phyloP scores from a whole-genome alignment of 2,113 vertebrate genomes.

The Mustelus asterias region DNA sequence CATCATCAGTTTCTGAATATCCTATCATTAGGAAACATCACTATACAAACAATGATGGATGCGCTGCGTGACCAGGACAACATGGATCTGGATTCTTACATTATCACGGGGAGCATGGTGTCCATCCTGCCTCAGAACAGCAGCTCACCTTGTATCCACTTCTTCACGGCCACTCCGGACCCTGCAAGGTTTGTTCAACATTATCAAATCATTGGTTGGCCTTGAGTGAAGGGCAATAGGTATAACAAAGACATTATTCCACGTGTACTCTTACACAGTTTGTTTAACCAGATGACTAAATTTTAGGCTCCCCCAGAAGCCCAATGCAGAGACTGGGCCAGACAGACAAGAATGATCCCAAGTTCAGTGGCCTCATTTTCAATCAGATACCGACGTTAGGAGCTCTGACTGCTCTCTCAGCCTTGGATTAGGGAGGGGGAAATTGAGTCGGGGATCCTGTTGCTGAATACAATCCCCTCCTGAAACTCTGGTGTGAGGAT shows the following conservation, averaged over 20 bases:
- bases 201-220: background rate
- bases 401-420: background rate
- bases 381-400: background rate
- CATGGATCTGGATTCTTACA: conserved; percentile 63
- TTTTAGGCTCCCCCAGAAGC: background rate
- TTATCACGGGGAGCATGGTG: conserved; percentile 65
- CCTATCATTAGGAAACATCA: conserved; percentile 53
- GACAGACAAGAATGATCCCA: background rate
- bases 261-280: background rate
- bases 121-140: conserved; percentile 64
- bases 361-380: background rate
- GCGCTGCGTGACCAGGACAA: conserved; percentile 62
- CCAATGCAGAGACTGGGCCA: background rate
- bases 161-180: conserved; percentile 70
- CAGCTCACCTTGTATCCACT: conserved; percentile 61
- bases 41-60: conserved; percentile 63
- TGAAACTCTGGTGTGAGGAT: background rate
- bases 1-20: background rate
- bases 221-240: background rate
- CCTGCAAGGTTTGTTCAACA: conserved; percentile 60
- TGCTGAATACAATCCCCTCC: background rate
- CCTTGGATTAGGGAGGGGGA: background rate
- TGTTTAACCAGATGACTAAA: background rate
- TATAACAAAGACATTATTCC: background rate
- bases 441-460: background rate